A percentile compares a stretch with the other conserved stretches of the same genome.
Conservation (phyloP, 2,797 vertebrate genomes). For the Darevskia mixta region DNA sequence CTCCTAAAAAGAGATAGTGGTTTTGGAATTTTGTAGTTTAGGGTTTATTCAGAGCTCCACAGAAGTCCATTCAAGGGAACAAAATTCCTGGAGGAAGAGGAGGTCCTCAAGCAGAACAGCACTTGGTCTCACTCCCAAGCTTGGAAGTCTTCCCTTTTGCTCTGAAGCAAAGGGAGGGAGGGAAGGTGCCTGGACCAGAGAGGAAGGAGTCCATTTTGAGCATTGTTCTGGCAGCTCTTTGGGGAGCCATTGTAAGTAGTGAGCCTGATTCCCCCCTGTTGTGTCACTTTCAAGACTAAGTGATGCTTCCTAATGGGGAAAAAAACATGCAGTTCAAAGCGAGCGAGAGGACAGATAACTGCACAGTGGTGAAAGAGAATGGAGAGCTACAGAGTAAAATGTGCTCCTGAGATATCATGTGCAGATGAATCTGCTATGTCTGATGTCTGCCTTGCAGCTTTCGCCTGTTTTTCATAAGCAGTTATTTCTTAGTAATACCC, state of each 20-base stretch:
- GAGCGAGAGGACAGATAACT: background rate
- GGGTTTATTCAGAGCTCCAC: background rate
- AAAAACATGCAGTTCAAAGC: background rate
- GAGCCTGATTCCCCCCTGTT: too few species aligned
- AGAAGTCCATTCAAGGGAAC: background rate
- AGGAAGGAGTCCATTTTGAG: too few species aligned
- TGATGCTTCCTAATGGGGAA: background rate
- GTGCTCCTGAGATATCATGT: accelerated
- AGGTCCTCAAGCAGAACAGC: background rate
- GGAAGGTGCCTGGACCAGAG: background rate
- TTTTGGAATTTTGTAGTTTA: background rate
- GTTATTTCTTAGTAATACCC: background rate
- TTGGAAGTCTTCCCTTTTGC: background rate
- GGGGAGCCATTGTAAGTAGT: background rate
- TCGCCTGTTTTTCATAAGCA: background rate
- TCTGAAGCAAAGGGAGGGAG: too few species aligned
- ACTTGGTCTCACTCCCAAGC: background rate
- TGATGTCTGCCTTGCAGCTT: background rate
- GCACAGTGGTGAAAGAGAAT: too few species aligned
- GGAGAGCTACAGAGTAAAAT: background rate
- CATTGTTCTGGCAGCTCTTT: too few species aligned
- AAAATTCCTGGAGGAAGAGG: background rate
- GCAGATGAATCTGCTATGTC: background rate
- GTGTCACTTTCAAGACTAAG: too few species aligned
- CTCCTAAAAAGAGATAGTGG: too few species aligned